A percentile compares a stretch with the other conserved stretches of the same genome.
Evolutionary conservation across 2,113 vertebrate species (phyloP).

Genomic region (Festucalex cinctus): DNA sequence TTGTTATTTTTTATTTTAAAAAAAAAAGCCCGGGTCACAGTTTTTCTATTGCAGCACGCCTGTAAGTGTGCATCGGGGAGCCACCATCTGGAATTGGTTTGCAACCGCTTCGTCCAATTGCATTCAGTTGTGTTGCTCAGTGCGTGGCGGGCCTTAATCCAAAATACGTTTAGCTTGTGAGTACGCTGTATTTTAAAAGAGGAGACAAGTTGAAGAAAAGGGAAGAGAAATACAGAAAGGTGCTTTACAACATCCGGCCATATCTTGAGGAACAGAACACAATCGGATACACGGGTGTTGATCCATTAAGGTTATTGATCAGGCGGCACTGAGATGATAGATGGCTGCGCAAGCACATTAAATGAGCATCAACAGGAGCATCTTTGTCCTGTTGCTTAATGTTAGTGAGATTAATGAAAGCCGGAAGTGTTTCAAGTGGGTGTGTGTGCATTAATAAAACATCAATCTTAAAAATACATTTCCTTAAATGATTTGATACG

Average conservation of each 20-base stretch:
- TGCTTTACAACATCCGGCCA: not conserved
- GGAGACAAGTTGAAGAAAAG: not conserved
- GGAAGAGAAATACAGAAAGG: not conserved
- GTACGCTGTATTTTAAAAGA: not conserved
- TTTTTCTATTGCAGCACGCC: not conserved
- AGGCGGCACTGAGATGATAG: not conserved
- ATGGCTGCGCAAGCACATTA: constrained; percentile 9
- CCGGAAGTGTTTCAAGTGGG: constrained; percentile 1
- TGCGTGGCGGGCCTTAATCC: too few species aligned
- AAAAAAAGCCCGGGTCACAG: too few species aligned
- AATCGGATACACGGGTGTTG: not conserved
- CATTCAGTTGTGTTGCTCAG: too few species aligned
- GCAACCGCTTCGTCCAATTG: too few species aligned
- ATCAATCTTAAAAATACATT: too few species aligned
- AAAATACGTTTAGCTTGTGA: not conserved
- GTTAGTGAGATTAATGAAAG: constrained; percentile 36
- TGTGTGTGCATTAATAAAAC: too few species aligned
- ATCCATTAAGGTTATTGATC: not conserved
- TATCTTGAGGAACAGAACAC: not conserved
- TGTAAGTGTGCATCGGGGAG: too few species aligned
- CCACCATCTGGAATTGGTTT: not conserved
- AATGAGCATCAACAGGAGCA: constrained; percentile 18
- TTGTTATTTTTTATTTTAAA: too few species aligned
- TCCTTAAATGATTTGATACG: too few species aligned
- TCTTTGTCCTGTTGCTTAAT: constrained; percentile 37